These are phyloP conservation scores for Anadara kagoshimensis DNA, from an alignment of 1,140 invertebrate species.

Conservation along the genomic window DNA sequence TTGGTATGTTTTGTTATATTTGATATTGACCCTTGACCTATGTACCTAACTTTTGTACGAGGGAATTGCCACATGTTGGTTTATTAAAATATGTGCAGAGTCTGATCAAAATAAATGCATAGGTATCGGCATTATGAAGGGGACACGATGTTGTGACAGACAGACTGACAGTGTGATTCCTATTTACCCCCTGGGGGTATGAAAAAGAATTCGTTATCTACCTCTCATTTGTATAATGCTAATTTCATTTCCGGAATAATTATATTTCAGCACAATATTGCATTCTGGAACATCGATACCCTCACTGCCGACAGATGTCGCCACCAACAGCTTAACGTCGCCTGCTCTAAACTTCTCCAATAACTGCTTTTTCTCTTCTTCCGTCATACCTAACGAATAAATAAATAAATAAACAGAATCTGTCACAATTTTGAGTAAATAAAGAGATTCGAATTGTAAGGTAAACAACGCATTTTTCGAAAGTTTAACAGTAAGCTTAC, in stretches of 20 bases:
- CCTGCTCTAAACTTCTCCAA: conserved; percentile 43
- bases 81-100: too few species aligned
- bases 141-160: neutral
- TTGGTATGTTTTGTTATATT: too few species aligned
- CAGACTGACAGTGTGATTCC: neutral
- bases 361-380: conserved; percentile 40
- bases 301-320: conserved; percentile 73
- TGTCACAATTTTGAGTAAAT: too few species aligned
- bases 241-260: conserved; percentile 71
- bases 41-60: too few species aligned
- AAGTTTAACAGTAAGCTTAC: neutral
- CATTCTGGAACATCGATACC: conserved; percentile 72
- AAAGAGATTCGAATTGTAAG: too few species aligned
- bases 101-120: neutral
- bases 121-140: neutral
- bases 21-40: too few species aligned
- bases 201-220: neutral
- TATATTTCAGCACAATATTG: conserved; percentile 72
- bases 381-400: conserved; percentile 45
- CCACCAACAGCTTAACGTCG: conserved; percentile 46
- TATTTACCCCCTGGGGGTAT: too few species aligned
- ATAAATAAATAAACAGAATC: neutral
- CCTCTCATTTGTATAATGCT: conserved; percentile 71
- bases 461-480: too few species aligned
- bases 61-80: too few species aligned